Base-by-base conservation (phyloP, 2,113 vertebrate genomes). In the Pterophyllum scalare region DNA sequence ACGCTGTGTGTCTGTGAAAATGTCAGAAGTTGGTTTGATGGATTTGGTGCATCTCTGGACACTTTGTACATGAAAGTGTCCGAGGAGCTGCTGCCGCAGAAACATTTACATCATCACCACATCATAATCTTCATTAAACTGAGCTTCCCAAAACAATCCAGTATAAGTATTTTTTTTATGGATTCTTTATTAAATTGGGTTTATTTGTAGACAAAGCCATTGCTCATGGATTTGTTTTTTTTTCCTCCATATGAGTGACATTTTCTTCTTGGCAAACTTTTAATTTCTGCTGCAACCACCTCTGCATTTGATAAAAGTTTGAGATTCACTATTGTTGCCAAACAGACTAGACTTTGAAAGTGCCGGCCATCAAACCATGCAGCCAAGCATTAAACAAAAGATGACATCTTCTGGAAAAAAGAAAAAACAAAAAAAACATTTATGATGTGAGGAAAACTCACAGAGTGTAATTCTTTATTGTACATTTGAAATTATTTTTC, bases 321-420 rank as follows among this genome's bases (percentile, higher is more conserved):
- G 19, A 89, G 26, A 62, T 62, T 85, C 17, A 12, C 57, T 15
- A 1, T 31, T 43, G 49, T 79, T 81, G 78, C 43, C 79, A 58
- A 77, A 70, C 75, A 79, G 26, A 74, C 61, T 28, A 77, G 61
- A 70, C 72, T 87, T 77, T 57, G 79, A 24, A 70, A 88, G 46
- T 33, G 13, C 31, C 26, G 40, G 40, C 88, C 75, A 92, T 94
- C 92, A 91, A 94, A 85, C 70, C 84, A 80, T 78, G 82, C 87
- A 93, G 84, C 85, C 85, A 80, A 83, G 89, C 87, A 81, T 79
- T 75, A 91, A 93, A 93, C 89, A 89, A 91, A 89, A 87, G 87
- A 90, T 59, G 85, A 86, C 87, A 82, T 82, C 85, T 87, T 84
- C 77, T 74, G 58, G 85, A 49, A 9, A 43, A 49, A 49, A 65